Percentiles rank a stretch among this genome's conserved stretches.
Evolutionary conservation across 2,888 invertebrate genomes (phyloP).

Genomic region (Drosophila sordidapex): DNA sequence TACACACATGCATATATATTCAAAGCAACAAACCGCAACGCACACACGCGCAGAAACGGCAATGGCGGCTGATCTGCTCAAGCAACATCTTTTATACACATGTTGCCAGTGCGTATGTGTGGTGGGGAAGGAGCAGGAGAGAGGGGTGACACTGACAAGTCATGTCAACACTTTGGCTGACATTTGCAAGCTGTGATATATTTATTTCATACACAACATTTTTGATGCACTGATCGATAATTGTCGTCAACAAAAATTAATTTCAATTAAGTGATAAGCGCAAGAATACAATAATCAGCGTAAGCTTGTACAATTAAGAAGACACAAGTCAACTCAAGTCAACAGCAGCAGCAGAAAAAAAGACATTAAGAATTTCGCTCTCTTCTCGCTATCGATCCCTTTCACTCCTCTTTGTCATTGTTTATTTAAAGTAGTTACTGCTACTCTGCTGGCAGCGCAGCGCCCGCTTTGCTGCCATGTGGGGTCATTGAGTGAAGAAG

Average conservation of each 20-base stretch:
- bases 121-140: background rate
- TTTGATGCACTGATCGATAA: slow-evolving; percentile 21
- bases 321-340: background rate
- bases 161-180: slow-evolving; percentile 53
- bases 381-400: background rate
- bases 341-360: background rate
- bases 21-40: slow-evolving; percentile 50
- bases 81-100: slow-evolving; percentile 61
- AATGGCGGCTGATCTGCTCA: slow-evolving; percentile 52
- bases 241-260: background rate
- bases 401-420: slow-evolving; percentile 41
- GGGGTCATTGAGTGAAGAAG: slow-evolving; percentile 75
- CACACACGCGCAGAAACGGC: slow-evolving; percentile 20
- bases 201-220: slow-evolving; percentile 9
- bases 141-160: slow-evolving; percentile 40
- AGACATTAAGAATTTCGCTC: slow-evolving; percentile 24
- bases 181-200: background rate
- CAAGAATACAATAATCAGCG: slow-evolving; percentile 29
- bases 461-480: slow-evolving; percentile 63
- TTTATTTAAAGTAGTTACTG: slow-evolving; percentile 57
- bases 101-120: slow-evolving; percentile 32
- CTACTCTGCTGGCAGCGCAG: slow-evolving; percentile 4
- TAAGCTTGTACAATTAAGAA: slow-evolving; percentile 33
- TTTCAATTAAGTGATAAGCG: slow-evolving; percentile 49
- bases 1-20: slow-evolving; percentile 22